These are phyloP conservation scores for Cheiracanthium punctorium DNA, from an alignment of 2,888 invertebrate species.

Conservation along the genomic window DNA sequence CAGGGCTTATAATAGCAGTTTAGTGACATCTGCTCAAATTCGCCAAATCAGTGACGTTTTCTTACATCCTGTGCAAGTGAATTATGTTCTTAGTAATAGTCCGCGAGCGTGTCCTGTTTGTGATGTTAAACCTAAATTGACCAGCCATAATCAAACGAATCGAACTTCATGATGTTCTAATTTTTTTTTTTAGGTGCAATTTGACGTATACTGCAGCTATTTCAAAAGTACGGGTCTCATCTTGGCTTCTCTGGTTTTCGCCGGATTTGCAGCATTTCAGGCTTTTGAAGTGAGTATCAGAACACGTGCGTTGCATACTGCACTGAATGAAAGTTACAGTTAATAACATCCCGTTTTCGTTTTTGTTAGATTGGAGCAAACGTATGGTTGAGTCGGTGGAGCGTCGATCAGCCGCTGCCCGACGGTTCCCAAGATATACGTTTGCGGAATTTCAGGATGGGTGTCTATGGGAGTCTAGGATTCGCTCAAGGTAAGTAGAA, in stretches of 20 bases:
- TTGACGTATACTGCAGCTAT: conserved; percentile 44
- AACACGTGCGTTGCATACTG: too few species aligned
- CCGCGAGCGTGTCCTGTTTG: too few species aligned
- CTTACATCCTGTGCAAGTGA: background rate
- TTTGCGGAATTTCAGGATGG: conserved; percentile 49
- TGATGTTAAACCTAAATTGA: too few species aligned
- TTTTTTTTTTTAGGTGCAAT: conserved; percentile 34
- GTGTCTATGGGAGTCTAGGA: conserved; percentile 44
- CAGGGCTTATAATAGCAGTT: too few species aligned
- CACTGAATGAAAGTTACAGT: too few species aligned
- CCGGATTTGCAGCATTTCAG: conserved; percentile 31
- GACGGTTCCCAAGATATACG: conserved; percentile 60
- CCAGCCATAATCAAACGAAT: too few species aligned
- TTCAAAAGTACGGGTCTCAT: conserved; percentile 28
- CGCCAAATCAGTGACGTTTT: too few species aligned
- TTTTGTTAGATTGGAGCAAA: conserved; percentile 54
- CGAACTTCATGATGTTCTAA: too few species aligned
- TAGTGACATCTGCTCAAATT: too few species aligned
- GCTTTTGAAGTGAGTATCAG: conserved; percentile 57
- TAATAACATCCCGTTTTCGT: background rate
- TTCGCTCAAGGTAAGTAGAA: conserved; percentile 47
- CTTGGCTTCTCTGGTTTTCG: conserved; percentile 21
- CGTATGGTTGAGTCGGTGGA: conserved; percentile 67
- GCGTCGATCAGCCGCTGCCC: conserved; percentile 42
- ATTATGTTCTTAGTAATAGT: too few species aligned